Base-by-base conservation (phyloP, 1,140 invertebrate species). In the Pristionchus pacificus region DNA sequence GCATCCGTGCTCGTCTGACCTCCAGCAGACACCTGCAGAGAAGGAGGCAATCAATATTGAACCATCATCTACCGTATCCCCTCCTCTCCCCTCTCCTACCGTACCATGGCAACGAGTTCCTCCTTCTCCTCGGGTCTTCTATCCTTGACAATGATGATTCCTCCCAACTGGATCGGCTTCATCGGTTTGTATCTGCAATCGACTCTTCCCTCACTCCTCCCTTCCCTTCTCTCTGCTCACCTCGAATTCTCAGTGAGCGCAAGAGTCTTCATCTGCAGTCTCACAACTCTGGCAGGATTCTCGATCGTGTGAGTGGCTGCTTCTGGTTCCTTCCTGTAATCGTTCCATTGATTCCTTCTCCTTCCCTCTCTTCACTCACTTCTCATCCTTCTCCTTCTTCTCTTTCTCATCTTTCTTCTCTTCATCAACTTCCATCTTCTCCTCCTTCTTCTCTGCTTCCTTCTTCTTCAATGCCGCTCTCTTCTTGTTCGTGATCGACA, bases 281-380 rank as follows among this genome's bases (percentile, higher is more conserved):
- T 90, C 87, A 98, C 90, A 2, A 94, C 90, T 62, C 96, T 89
- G 0, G 93, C 93, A 0, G 96, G 96, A 87, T 99, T 99, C 65
- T 89, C 89, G 1, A 98, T 85, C 70, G 95, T 91, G 86, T 98
- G 93, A 86, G 92, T 96, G 70, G 85, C 90, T 0, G 95, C 90
- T 74, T 90, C 89, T 62, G 88, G 86, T 88, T 77, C 87, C 86
- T 84, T 94, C 92, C 13, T 91, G 65, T 19, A 74, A 77, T 70
- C 15, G 28, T 70, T 30, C 31, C 24, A 30, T 24, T 70, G 58
- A 65, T 63, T 28, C 27, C 19, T 15, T 15, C 6, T 49, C 19
- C 6, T 10, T 49, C 74, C 86, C 84, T 58, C 86, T 84, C 74
- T 88, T 90, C 79, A 92, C 91, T 79, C 92, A 91, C 65, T 80